Percentiles rank a stretch among this genome's conserved stretches.
Conservation (phyloP, 2,888 invertebrate species). For the Hirtodrosophila confusa region DNA sequence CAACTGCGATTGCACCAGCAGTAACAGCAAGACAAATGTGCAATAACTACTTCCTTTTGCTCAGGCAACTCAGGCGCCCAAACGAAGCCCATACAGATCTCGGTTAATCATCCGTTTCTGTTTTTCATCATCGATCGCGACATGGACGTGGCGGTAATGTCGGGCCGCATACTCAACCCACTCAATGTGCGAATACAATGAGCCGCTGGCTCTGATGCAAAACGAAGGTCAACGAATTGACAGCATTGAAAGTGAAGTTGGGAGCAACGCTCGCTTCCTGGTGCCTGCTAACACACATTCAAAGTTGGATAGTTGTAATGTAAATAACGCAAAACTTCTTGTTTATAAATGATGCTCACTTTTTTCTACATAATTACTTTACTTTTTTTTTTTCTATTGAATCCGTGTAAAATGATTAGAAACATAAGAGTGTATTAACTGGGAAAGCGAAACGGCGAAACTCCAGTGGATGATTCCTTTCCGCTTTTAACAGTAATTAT, state of each 20-base stretch:
- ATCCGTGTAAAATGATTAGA: no score
- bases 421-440: no score
- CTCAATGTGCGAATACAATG: conserved; percentile 92
- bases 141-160: conserved; percentile 91
- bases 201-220: conserved; percentile 56
- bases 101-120: conserved; percentile 92
- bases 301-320: conserved; percentile 36
- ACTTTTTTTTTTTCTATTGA: background rate
- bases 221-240: conserved; percentile 61
- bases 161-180: conserved; percentile 93
- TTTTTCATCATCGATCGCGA: conserved; percentile 93
- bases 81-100: conserved; percentile 87
- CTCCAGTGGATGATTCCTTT: no score
- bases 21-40: conserved; percentile 37
- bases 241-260: conserved; percentile 66
- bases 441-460: no score
- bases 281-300: conserved; percentile 33
- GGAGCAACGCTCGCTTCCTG: conserved; percentile 44
- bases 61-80: conserved; percentile 82
- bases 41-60: conserved; percentile 66
- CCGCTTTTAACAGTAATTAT: background rate
- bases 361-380: conserved; percentile 28
- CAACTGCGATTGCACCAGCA: conserved; percentile 15
- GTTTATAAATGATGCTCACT: conserved; percentile 51
- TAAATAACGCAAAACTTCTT: conserved; percentile 49